phyloP scores from a whole-genome alignment of 2,113 vertebrate genomes.

The Periophthalmodon schlosseri region DNA sequence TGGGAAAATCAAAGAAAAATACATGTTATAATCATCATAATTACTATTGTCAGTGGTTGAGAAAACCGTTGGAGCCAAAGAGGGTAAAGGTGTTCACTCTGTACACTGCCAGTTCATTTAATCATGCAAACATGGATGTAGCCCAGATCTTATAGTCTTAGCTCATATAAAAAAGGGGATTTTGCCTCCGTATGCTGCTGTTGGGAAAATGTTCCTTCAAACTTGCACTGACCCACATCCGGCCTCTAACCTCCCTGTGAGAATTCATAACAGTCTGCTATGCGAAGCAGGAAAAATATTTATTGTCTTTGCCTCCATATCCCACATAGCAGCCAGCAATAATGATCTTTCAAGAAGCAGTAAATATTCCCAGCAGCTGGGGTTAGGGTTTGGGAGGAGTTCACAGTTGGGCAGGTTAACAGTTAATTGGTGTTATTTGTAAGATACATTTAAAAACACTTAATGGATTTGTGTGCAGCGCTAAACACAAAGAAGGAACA shows the following conservation, averaged over 20 bases:
- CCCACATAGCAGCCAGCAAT: slow-evolving; percentile 24
- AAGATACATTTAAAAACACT: not conserved
- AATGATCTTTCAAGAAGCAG: slow-evolving; percentile 22
- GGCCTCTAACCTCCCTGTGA: slow-evolving; percentile 34
- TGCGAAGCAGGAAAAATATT: slow-evolving; percentile 30
- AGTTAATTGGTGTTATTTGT: not conserved
- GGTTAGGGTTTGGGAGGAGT: not conserved
- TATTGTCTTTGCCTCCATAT: slow-evolving; percentile 29
- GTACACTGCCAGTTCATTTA: slow-evolving; percentile 28
- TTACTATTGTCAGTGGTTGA: slow-evolving; percentile 38
- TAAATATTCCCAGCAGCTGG: slow-evolving; percentile 29
- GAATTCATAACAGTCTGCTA: slow-evolving; percentile 30
- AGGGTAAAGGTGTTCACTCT: slow-evolving; percentile 25
- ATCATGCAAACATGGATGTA: slow-evolving; percentile 57
- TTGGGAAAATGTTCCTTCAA: slow-evolving; percentile 30
- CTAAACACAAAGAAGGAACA: not conserved
- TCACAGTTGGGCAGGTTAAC: not conserved
- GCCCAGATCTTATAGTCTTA: slow-evolving; percentile 51
- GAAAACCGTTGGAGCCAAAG: slow-evolving; percentile 15
- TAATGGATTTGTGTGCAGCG: not conserved
- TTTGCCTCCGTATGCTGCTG: slow-evolving; percentile 37
- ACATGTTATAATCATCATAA: slow-evolving; percentile 31
- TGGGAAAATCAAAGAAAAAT: slow-evolving; percentile 29
- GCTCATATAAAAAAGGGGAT: slow-evolving; percentile 48
- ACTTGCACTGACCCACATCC: slow-evolving; percentile 46